Evolutionary conservation across 2,888 invertebrate species (phyloP).

Genomic region (Athalia cordata): DNA sequence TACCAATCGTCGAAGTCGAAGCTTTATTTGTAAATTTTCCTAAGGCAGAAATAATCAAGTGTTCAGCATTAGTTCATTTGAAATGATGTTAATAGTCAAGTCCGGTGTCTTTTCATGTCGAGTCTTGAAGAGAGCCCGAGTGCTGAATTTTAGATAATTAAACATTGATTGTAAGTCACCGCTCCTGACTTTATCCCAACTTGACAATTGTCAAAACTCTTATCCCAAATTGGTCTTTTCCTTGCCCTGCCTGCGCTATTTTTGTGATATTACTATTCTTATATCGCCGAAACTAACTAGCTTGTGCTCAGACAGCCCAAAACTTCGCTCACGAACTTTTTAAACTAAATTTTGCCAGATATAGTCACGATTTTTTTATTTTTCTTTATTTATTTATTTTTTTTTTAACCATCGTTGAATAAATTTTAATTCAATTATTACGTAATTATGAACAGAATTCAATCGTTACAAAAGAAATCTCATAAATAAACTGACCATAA

Average conservation of each 20-base stretch:
- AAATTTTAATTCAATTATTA: too few species aligned
- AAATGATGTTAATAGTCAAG: too few species aligned
- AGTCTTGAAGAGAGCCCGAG: conserved; percentile 23
- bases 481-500: too few species aligned
- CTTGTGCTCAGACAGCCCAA: too few species aligned
- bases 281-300: conserved; percentile 58
- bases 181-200: conserved; percentile 60
- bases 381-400: neutral
- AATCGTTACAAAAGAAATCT: too few species aligned
- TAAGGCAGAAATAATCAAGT: neutral
- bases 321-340: too few species aligned
- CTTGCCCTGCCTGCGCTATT: conserved; percentile 68
- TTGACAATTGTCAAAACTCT: conserved; percentile 50
- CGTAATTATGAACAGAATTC: too few species aligned
- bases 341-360: too few species aligned
- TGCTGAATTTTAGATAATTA: conserved; percentile 31
- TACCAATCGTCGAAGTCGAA: neutral
- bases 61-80: neutral
- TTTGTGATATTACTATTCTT: conserved; percentile 72
- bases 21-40: neutral
- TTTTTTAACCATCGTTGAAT: too few species aligned
- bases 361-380: neutral
- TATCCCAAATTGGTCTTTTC: conserved; percentile 66
- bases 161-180: conserved; percentile 56
- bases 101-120: too few species aligned